A percentile compares a stretch with the other conserved stretches of the same genome.
phyloP scores from a whole-genome alignment of 2,797 vertebrate species.

The Alauda arvensis region DNA sequence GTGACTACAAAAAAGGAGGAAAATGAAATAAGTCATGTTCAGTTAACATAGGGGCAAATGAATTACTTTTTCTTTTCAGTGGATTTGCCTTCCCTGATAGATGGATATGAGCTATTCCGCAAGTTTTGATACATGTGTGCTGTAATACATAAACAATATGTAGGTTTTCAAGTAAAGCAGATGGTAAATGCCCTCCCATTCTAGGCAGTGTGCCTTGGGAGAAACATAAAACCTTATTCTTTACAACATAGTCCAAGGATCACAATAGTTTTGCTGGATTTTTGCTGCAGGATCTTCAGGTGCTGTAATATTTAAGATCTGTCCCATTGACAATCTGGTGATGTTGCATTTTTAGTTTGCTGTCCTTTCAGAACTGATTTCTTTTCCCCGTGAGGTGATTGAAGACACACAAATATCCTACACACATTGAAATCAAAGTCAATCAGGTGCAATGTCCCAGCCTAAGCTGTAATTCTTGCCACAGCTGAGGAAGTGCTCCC shows the following conservation, averaged over 20 bases:
- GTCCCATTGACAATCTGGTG: constrained; percentile 33
- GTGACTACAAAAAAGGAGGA: not conserved
- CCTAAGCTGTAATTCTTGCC: constrained; percentile 68
- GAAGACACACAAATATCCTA: constrained; percentile 63
- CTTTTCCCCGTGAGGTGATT: constrained; percentile 56
- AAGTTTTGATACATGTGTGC: not conserved
- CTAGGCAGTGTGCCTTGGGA: not conserved
- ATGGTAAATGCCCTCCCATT: constrained; percentile 22
- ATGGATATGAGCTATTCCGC: not conserved
- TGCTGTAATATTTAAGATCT: constrained; percentile 26
- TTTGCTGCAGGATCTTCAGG: constrained; percentile 39
- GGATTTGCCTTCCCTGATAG: not conserved
- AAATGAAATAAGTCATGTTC: not conserved
- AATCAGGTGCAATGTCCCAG: constrained; percentile 64
- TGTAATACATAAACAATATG: not conserved
- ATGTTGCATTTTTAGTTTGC: constrained; percentile 79
- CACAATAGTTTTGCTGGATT: constrained; percentile 10
- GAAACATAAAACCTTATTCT: constrained; percentile 15
- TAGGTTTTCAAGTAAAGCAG: constrained; percentile 7
- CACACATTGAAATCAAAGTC: constrained; percentile 66
- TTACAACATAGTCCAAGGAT: constrained; percentile 24
- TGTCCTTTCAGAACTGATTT: constrained; percentile 72
- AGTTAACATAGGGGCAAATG: not conserved
- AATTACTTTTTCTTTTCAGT: not conserved
- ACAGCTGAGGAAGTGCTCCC: constrained; percentile 64